phyloP scores from a whole-genome alignment of 2,888 invertebrate species.

The Petrolisthes manimaculis region DNA sequence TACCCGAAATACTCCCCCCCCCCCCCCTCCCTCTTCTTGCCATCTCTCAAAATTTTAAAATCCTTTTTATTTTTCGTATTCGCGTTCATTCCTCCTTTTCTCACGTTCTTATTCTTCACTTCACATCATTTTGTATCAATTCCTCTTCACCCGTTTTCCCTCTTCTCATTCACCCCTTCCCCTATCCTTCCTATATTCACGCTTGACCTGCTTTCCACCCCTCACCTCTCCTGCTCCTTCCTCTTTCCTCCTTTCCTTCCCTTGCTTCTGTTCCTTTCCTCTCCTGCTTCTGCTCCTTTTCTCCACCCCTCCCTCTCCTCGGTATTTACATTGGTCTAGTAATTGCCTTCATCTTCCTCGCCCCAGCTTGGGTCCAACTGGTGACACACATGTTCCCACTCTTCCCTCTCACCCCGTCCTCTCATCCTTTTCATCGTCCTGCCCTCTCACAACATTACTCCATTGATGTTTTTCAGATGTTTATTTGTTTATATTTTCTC shows the following conservation, averaged over 20 bases:
- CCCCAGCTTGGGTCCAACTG: slow-evolving; percentile 19
- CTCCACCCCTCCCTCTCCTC: background rate
- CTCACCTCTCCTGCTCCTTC: background rate
- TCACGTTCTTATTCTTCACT: no score
- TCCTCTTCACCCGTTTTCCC: no score
- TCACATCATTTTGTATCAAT: background rate
- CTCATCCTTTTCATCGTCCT: background rate
- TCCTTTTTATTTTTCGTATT: background rate
- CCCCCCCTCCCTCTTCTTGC: background rate
- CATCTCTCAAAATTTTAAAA: background rate
- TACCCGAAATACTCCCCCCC: background rate
- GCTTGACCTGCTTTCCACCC: background rate
- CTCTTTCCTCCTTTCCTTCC: slow-evolving; percentile 28
- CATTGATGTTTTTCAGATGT: background rate
- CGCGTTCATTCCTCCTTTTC: background rate
- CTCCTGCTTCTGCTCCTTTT: no score
- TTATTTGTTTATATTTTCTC: background rate
- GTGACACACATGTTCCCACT: slow-evolving; percentile 8
- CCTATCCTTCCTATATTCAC: background rate
- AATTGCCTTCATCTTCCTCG: slow-evolving; percentile 36
- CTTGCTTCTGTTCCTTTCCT: slow-evolving; percentile 37
- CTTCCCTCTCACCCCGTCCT: no score
- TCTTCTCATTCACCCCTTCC: background rate
- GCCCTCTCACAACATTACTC: background rate
- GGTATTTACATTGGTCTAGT: background rate